These are phyloP conservation scores for Chironomus tepperi DNA, from an alignment of 1,140 invertebrate species.

Conservation along the genomic window DNA sequence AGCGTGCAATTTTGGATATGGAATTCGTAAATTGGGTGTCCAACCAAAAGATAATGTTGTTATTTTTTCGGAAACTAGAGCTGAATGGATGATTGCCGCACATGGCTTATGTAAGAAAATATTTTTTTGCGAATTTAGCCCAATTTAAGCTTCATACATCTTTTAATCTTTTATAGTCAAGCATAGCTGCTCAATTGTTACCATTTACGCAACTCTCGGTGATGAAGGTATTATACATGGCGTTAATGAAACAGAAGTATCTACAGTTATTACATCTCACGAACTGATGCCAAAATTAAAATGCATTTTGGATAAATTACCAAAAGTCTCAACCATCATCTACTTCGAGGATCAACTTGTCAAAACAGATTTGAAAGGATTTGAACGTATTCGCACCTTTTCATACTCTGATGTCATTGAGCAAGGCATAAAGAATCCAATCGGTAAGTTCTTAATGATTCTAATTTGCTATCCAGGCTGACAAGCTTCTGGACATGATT, in stretches of 20 bases:
- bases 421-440: constrained; percentile 38
- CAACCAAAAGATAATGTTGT: constrained; percentile 65
- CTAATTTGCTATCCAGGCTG: too few relatives aligned
- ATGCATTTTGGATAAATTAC: constrained; percentile 57
- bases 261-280: constrained; percentile 78
- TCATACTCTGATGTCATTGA: constrained; percentile 51
- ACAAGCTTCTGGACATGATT: too few relatives aligned
- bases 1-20: constrained; percentile 55
- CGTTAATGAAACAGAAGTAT: constrained; percentile 93
- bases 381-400: constrained; percentile 56
- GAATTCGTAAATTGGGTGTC: constrained; percentile 60
- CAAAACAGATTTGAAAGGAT: constrained; percentile 56
- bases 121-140: background rate
- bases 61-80: constrained; percentile 93
- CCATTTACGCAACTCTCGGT: constrained; percentile 92
- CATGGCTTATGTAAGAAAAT: constrained; percentile 66
- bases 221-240: constrained; percentile 92
- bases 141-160: background rate
- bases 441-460: constrained; percentile 30
- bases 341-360: constrained; percentile 83
- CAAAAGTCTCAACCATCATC: constrained; percentile 68
- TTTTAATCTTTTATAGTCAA: constrained; percentile 51
- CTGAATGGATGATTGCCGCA: constrained; percentile 94
- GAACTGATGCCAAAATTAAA: constrained; percentile 86
- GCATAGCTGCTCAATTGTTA: constrained; percentile 88